Conservation (phyloP, 2,797 vertebrate species). For the Poliocrania exsul region DNA sequence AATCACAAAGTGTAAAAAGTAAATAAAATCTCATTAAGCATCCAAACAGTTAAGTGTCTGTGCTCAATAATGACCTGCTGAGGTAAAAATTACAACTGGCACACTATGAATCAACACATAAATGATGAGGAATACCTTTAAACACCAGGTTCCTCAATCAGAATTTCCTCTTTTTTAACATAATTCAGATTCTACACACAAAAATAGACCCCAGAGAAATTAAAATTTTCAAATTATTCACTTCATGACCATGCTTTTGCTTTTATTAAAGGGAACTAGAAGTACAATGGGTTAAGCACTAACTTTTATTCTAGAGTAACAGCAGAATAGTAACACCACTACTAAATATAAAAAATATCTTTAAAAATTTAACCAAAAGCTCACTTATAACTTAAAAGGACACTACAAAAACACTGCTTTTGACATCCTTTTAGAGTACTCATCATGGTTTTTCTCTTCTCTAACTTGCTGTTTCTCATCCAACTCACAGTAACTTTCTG, state of each 20-base stretch:
- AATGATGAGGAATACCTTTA: neutral
- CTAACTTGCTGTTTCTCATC: neutral
- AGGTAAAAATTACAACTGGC: neutral
- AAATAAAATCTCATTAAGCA: neutral
- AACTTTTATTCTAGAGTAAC: neutral
- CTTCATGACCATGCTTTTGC: neutral
- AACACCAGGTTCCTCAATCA: neutral
- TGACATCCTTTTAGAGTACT: neutral
- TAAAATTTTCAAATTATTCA: neutral
- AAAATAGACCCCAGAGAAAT: neutral
- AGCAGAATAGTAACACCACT: neutral
- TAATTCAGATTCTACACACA: neutral
- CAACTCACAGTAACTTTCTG: neutral
- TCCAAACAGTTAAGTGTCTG: neutral
- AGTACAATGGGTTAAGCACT: neutral
- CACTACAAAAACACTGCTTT: neutral
- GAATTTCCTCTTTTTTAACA: neutral
- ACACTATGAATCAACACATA: neutral
- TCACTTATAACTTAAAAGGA: neutral
- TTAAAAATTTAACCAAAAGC: neutral
- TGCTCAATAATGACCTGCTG: neutral
- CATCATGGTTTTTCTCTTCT: neutral
- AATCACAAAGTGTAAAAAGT: neutral
- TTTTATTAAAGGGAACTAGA: neutral
- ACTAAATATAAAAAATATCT: neutral